Base-by-base conservation (phyloP, 2,113 vertebrate species). In the Mustelus asterias region DNA sequence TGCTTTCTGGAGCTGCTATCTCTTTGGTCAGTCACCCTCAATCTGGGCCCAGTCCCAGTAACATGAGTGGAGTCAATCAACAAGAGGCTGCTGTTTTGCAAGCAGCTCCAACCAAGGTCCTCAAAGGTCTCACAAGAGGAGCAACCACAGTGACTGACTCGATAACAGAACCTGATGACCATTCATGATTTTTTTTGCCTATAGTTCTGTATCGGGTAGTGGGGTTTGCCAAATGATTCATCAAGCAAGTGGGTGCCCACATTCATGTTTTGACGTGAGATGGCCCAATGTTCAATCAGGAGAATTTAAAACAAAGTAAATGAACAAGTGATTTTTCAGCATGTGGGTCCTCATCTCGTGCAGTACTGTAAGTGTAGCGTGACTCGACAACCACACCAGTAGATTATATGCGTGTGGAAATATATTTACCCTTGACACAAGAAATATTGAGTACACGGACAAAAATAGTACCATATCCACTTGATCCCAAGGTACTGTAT, bases 341-440 rank as follows among this genome's bases (percentile, higher is more conserved):
- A 20, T 33, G 58, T 63, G 89, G 29, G 29, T 65, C 67, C 41
- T 72, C 37, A 48, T 48, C 67, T 44, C 93, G 2, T 95, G 41
- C 37, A 70, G 22, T 33, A 94, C 65, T 10, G 41, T 95, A 44
- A 95, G 8, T 44, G 26, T 44, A 95, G 24, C 24, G 65, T 95
- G 93, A 95, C 41, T 95, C 67, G 70, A 95, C 93, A 95, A 41
- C 37, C 41, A 22, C 2, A 69, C 37, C 24, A 29, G 37, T 95
- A 9, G 37, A 16, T 48, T 70, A 95, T 48, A 20, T 54, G 24
- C 58, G 10, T 29, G 65, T 48, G 67, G 93, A 72, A 13, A 95
- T 95, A 48, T 48, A 95, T 95, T 95, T 95, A 95, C 67, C 24
- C 93, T 72, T 95, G 93, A 95, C 93, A 44, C 44, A 72, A 48